Base-by-base conservation (phyloP, 1,140 invertebrate species). In the Pogonomyrmex barbatus region DNA sequence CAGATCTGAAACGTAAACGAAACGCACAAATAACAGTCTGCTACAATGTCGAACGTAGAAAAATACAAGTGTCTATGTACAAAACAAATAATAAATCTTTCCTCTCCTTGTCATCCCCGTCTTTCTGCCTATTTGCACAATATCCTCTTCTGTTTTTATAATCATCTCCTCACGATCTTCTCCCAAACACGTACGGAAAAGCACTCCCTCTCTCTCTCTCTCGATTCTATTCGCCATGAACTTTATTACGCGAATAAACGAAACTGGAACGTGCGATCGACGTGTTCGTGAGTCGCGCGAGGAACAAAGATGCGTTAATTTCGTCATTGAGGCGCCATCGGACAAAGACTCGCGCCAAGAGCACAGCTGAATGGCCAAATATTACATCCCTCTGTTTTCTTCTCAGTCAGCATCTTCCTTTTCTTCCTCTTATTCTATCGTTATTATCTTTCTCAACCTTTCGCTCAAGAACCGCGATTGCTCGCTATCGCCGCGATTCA, bases 41-140 rank as follows among this genome's bases (percentile, higher is more conserved):
- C 88, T 90, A 90, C 75, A 67, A 90, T 86, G 60, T 75, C 86
- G 71, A 91, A 90, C 79, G 81, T 90, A 89, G 70, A 91, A 91
- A 90, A 91, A 91, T 89, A 91, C 89, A 77, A 89, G 87, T 89
- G 60, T 90, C 85, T 91, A 91, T 90, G 45, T 90, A 88, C 87
- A 91, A 91, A 91, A 90, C 85, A 76, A 89, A 79, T 71, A 56
- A 88, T 86, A 76, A 89, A 91, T 79, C 78, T 83, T 56, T 90
- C 58, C 33, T 68, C 78, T 89, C 54, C 56, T 78, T 60, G 52
- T 63, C 56, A 60, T 47, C 50, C 42, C 50, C 33, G n/a, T 77
- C 65, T 58, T 56, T 30, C 39, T 73, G 52, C 36, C 76, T 82
- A 70, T 65, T 60, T n/a, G 36, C 68, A 84, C 56, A 58, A 50